Conservation (phyloP, 2,113 vertebrate species). For the Danio rerio region DNA sequence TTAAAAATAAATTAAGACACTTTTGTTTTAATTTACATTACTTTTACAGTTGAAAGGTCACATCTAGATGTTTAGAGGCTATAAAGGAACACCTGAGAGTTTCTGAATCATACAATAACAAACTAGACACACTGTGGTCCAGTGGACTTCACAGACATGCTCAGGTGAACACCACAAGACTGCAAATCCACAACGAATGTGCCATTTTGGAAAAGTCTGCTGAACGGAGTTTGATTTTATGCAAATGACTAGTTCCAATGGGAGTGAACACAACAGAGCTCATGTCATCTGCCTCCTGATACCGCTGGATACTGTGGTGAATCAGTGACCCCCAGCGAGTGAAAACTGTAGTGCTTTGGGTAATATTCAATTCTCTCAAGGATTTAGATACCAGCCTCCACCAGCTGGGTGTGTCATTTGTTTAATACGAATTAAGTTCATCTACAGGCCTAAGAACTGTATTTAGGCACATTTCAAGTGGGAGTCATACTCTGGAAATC, state of each 20-base stretch:
- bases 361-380: background rate
- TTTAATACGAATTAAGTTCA: background rate
- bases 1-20: background rate
- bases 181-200: background rate
- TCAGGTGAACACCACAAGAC: background rate
- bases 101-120: slow-evolving; percentile 1
- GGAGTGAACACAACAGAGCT: background rate
- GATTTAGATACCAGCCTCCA: background rate
- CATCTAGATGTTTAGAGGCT: background rate
- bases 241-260: background rate
- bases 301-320: background rate
- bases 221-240: background rate
- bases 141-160: background rate
- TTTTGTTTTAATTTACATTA: background rate
- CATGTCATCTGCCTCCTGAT: background rate
- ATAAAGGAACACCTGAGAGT: background rate
- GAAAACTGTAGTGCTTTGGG: background rate
- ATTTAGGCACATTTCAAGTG: background rate
- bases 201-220: background rate
- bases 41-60: too few relatives aligned
- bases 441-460: background rate
- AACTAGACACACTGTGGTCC: background rate
- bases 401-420: background rate
- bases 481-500: background rate
- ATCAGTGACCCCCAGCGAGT: slow-evolving; percentile 3